These are phyloP conservation scores for Mixornis gularis DNA, from an alignment of 2,113 vertebrate genomes.

Conservation along the genomic window DNA sequence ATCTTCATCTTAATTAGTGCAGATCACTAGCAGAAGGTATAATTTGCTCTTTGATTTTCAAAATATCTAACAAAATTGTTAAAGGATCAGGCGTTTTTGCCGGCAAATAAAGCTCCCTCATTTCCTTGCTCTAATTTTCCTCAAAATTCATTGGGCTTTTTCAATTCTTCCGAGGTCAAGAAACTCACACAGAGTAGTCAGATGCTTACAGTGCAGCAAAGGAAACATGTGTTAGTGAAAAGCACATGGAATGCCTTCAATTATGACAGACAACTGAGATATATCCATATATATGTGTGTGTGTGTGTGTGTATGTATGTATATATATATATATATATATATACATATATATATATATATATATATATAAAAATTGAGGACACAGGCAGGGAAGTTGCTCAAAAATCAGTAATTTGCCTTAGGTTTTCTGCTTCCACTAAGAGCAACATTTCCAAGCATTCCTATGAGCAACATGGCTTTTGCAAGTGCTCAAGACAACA, in stretches of 20 bases:
- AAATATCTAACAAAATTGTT: background rate
- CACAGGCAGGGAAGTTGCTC: background rate
- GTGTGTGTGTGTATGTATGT: no score
- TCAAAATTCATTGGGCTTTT: background rate
- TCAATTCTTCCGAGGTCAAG: background rate
- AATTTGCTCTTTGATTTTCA: background rate
- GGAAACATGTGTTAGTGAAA: background rate
- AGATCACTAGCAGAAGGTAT: background rate
- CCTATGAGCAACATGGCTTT: background rate
- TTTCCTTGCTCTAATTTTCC: background rate
- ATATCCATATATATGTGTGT: background rate
- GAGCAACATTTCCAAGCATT: background rate
- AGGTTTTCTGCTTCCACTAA: background rate
- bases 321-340: no score
- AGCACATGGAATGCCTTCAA: background rate
- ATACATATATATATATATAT: no score
- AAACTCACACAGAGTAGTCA: background rate
- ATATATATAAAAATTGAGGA: no score
- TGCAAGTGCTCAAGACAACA: background rate
- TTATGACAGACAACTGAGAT: accelerated
- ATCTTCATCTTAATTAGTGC: background rate
- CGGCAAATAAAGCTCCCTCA: accelerated
- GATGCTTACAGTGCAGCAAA: background rate
- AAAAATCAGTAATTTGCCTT: background rate
- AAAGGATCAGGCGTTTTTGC: background rate